Conservation (phyloP, 2,888 invertebrate species). For the Cremastinae sp. region DNA sequence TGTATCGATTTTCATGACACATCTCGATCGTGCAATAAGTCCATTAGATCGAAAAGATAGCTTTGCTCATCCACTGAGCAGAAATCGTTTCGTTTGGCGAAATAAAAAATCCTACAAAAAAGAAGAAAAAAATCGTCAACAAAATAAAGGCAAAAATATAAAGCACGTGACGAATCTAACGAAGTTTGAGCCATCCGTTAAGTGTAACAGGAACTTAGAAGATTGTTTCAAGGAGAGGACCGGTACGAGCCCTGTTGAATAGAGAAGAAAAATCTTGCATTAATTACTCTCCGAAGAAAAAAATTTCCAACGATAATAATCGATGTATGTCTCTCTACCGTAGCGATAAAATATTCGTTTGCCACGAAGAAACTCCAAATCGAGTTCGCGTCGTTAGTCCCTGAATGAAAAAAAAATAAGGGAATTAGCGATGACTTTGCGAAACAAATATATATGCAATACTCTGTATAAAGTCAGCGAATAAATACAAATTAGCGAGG, state of each 20-base stretch:
- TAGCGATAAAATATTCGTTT: constrained; percentile 31
- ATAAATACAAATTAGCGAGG: constrained; percentile 32
- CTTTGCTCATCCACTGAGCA: neutral
- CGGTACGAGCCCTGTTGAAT: constrained; percentile 16
- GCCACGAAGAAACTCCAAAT: constrained; percentile 3
- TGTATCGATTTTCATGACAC: constrained; percentile 20
- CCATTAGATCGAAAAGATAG: neutral
- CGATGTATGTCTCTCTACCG: constrained; percentile 16
- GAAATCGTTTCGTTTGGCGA: neutral
- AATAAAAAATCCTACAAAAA: constrained; percentile 10
- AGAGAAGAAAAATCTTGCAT: constrained; percentile 11
- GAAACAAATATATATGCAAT: constrained; percentile 25
- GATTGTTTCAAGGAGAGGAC: constrained; percentile 10
- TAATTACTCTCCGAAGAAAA: constrained; percentile 28
- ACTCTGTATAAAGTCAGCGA: constrained; percentile 31
- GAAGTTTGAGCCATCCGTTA: constrained; percentile 64
- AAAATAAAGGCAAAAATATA: constrained; percentile 26
- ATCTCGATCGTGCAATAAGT: constrained; percentile 20
- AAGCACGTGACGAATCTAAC: constrained; percentile 62
- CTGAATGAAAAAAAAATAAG: neutral
- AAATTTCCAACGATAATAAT: constrained; percentile 34
- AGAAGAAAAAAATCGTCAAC: constrained; percentile 31
- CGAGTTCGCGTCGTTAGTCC: constrained; percentile 34
- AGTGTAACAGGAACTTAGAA: constrained; percentile 34
- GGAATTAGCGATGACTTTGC: neutral